Conservation (phyloP, 1,140 invertebrate genomes). For the Tyrophagus putrescentiae region DNA sequence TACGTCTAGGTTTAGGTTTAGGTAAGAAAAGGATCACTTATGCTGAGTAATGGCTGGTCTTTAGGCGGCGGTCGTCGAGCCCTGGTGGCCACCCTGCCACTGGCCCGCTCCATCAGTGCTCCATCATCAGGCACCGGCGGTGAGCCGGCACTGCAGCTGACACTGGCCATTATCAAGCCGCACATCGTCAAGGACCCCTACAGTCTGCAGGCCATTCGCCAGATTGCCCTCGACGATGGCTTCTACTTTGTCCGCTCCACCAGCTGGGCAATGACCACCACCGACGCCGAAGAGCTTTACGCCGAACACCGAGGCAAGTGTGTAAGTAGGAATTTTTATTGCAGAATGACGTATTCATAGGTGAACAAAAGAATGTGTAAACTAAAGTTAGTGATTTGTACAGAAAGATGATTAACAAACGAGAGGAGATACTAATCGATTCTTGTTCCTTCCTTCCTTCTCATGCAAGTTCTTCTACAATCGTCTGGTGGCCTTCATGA, state of each 20-base stretch:
- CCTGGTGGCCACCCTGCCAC: too few species aligned
- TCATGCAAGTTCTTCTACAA: constrained; percentile 70
- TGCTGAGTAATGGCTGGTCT: too few species aligned
- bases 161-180: constrained; percentile 28
- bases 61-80: too few species aligned
- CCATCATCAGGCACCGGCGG: background rate
- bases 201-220: constrained; percentile 42
- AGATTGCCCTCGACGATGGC: constrained; percentile 49
- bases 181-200: constrained; percentile 25
- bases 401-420: background rate
- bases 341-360: constrained; percentile 19
- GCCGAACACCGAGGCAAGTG: constrained; percentile 50
- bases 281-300: constrained; percentile 61
- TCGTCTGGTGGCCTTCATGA: constrained; percentile 67
- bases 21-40: too few species aligned
- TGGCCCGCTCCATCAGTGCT: background rate
- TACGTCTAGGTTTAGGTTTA: too few species aligned
- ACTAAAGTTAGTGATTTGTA: background rate
- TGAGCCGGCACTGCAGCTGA: constrained; percentile 21
- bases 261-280: constrained; percentile 42
- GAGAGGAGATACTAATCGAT: too few species aligned
- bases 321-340: constrained; percentile 11
- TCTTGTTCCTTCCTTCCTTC: too few species aligned
- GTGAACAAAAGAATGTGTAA: background rate
- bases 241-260: constrained; percentile 59